Percentiles rank a stretch among this genome's conserved stretches.
These are phyloP conservation scores for Napeogenes inachia DNA, from an alignment of 2,888 invertebrate genomes.

Conservation along the genomic window DNA sequence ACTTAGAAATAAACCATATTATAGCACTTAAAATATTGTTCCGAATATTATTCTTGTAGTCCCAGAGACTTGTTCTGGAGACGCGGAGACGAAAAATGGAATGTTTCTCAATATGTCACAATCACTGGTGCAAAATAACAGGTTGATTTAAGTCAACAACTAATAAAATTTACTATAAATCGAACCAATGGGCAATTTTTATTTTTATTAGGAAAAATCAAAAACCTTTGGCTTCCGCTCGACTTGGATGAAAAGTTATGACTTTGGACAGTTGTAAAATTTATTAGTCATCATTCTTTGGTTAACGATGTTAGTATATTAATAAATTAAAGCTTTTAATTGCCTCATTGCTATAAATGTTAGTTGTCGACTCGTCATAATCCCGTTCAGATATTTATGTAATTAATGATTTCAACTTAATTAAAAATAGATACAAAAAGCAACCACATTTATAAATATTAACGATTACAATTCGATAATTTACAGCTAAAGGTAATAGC, in stretches of 20 bases:
- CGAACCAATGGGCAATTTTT: neutral
- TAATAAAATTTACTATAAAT: neutral
- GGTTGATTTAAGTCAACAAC: constrained; percentile 11
- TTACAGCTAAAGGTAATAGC: constrained; percentile 36
- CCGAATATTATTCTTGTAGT: constrained; percentile 57
- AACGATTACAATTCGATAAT: constrained; percentile 33
- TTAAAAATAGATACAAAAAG: constrained; percentile 32
- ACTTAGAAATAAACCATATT: constrained; percentile 65
- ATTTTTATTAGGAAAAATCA: neutral
- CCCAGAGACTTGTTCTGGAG: constrained; percentile 33
- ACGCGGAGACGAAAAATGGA: constrained; percentile 52
- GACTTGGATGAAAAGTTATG: constrained; percentile 7
- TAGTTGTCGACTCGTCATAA: constrained; percentile 12
- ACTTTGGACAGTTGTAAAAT: constrained; percentile 7
- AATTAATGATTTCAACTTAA: constrained; percentile 32
- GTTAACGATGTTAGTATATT: constrained; percentile 21
- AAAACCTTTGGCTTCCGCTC: neutral
- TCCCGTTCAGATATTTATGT: constrained; percentile 29
- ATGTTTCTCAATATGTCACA: constrained; percentile 62
- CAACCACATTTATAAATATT: constrained; percentile 36
- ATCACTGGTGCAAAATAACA: constrained; percentile 29
- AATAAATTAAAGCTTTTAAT: constrained; percentile 15
- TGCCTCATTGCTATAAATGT: neutral
- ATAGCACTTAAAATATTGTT: constrained; percentile 61
- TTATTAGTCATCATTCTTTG: constrained; percentile 21